Evolutionary conservation across 2,797 vertebrate genomes (phyloP), one percentile per base, ranked within the genome.

Genomic region (Sebastes elongatus): DNA sequence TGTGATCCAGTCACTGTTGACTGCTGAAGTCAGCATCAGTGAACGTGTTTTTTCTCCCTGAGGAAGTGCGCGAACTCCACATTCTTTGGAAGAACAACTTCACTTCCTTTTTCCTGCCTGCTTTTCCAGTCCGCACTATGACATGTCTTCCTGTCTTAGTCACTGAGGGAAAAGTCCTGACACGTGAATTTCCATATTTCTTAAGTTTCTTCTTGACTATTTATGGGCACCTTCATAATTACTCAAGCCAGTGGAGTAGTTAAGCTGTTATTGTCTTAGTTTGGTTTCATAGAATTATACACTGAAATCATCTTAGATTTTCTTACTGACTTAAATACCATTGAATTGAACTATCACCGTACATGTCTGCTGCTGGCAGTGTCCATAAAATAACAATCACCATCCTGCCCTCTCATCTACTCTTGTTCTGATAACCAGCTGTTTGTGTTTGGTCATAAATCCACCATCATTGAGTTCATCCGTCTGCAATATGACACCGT

Each of bases 101-200:
- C 9, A 84, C 81, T 90, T 93, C 90, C 86, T 73, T 61, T 91
- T 93, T 89, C 93, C 90, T 90, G 84, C 60, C 61, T 14, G 13
- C 20, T 61, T 61, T 61, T 72, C 74, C 53, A 59, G 73, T 72
- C 46, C 73, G 69, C 32, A 23, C 65, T 76, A 23, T 7, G 72
- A 82, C 78, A 77, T 80, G 83, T 74, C 46, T 86, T 83, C 86
- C 88, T 74, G 73, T 16, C 9, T 59, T 2, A 25, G 64, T 70
- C 78, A 11, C 13, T 2, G 10, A 70, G 7, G 30, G 70, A 38
- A 85, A 56, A 20, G 0, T 1, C 11, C 67, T 16, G 11, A 5
- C 23, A n/a, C 10, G 7, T 10, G 1, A 1, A 4, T 7, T 5
- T 42, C 8, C 38, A 42, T 42, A 42, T 42, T 49, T 7, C 42